Evolutionary conservation across 2,113 vertebrate genomes (phyloP).

Genomic region (Marmota monax): DNA sequence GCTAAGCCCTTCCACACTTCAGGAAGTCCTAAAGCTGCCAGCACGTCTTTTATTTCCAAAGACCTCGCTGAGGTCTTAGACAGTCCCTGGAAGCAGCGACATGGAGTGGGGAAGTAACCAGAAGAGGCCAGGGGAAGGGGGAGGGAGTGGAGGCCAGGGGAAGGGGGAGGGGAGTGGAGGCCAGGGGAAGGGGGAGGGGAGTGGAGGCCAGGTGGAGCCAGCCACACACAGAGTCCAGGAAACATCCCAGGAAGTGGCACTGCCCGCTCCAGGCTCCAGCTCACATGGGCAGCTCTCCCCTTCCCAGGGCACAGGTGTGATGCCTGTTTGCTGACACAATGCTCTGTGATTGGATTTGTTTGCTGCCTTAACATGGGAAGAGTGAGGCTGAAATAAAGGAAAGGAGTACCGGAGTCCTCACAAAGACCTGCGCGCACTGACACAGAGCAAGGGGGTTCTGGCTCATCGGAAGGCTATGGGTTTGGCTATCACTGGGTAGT

Average conservation of each 20-base stretch:
- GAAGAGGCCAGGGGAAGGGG: not conserved
- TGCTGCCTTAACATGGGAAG: not conserved
- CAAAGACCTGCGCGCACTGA: not conserved
- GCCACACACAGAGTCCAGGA: rapidly evolving
- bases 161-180: not conserved
- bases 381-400: not conserved
- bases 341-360: not conserved
- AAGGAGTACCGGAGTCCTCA: too few relatives aligned
- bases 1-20: too few relatives aligned
- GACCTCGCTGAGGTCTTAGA: not conserved
- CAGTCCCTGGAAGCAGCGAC: not conserved
- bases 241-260: not conserved
- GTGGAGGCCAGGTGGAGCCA: not conserved
- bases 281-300: too few relatives aligned
- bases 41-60: not conserved
- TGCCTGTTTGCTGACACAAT: rapidly evolving
- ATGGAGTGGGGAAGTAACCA: not conserved
- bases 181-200: not conserved
- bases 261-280: rapidly evolving
- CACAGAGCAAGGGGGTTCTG: too few relatives aligned
- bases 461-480: too few relatives aligned
- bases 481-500: too few relatives aligned
- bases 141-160: not conserved
- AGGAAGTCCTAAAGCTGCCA: not conserved
- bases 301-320: too few relatives aligned